Percentiles rank a stretch among this genome's conserved stretches.
Conservation (phyloP, 2,888 invertebrate species). For the Colletes collaris region DNA sequence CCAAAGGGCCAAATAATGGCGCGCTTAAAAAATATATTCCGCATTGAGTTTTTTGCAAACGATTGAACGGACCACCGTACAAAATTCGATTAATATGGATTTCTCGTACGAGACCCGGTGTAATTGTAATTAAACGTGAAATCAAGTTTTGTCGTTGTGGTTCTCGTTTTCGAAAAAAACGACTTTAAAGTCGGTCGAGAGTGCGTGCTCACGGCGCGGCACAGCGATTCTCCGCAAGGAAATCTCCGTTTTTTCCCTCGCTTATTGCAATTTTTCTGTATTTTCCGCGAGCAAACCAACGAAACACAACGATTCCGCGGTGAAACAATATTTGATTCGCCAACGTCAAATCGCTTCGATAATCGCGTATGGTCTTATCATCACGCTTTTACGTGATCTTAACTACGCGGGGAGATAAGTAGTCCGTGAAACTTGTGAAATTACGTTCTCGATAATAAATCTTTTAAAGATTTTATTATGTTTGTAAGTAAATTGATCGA, state of each 20-base stretch:
- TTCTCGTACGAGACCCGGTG: not conserved
- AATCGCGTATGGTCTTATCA: too few species aligned
- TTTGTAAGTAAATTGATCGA: too few species aligned
- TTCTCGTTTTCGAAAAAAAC: slow-evolving; percentile 28
- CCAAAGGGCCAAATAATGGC: slow-evolving; percentile 9
- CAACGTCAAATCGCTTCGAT: too few species aligned
- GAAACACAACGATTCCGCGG: not conserved
- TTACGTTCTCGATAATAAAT: too few species aligned
- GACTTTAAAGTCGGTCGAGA: slow-evolving; percentile 39
- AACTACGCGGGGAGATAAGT: too few species aligned
- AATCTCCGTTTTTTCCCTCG: not conserved
- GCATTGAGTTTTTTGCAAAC: too few species aligned
- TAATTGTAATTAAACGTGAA: slow-evolving; percentile 5
- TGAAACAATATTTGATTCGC: not conserved
- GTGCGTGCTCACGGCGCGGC: not conserved
- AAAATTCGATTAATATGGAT: not conserved
- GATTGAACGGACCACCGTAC: too few species aligned
- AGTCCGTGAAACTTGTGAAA: too few species aligned
- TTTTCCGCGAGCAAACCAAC: not conserved
- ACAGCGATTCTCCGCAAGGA: slow-evolving; percentile 22
- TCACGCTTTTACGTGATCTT: too few species aligned
- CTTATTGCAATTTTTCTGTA: not conserved
- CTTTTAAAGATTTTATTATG: too few species aligned
- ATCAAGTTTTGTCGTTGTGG: slow-evolving; percentile 3
- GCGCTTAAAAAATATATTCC: too few species aligned